A percentile compares a stretch with the other conserved stretches of the same genome.
Evolutionary conservation across 2,888 invertebrate genomes (phyloP).

Genomic region (Lasioglossum morio): DNA sequence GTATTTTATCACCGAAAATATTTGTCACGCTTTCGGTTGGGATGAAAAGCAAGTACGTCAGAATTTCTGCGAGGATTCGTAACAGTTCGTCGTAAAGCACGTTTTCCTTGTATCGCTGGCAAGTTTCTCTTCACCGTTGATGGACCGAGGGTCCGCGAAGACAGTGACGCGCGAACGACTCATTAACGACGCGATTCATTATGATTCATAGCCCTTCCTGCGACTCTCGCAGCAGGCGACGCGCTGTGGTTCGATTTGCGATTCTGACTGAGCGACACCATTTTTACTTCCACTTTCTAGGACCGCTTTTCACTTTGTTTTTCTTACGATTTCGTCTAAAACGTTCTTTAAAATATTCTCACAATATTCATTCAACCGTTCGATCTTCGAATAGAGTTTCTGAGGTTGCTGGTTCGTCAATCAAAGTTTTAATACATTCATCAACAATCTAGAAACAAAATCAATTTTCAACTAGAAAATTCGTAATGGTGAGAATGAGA

Average conservation of each 20-base stretch:
- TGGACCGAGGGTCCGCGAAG: slow-evolving; percentile 6
- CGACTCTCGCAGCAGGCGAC: neutral
- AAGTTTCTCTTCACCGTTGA: neutral
- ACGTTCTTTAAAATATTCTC: neutral
- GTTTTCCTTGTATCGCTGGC: slow-evolving; percentile 4
- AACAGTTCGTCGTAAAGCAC: neutral
- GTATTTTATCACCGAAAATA: neutral
- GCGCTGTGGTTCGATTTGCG: neutral
- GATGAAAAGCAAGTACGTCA: neutral
- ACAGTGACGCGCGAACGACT: slow-evolving; percentile 17
- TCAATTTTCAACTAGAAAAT: neutral
- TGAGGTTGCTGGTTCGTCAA: no score
- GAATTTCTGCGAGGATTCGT: slow-evolving; percentile 1
- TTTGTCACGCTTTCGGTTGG: neutral
- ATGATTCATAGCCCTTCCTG: slow-evolving; percentile 30
- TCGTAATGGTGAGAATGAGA: neutral
- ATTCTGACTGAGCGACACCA: neutral
- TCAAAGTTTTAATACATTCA: no score
- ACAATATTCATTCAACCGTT: neutral
- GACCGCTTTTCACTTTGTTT: neutral
- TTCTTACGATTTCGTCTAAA: neutral
- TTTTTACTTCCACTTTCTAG: neutral
- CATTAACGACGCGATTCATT: slow-evolving; percentile 14
- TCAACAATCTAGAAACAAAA: no score
- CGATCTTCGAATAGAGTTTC: neutral